A percentile compares a stretch with the other conserved stretches of the same genome.
These are phyloP conservation scores for Otolemur garnettii DNA, from an alignment of 2,113 vertebrate species.

Conservation along the genomic window DNA sequence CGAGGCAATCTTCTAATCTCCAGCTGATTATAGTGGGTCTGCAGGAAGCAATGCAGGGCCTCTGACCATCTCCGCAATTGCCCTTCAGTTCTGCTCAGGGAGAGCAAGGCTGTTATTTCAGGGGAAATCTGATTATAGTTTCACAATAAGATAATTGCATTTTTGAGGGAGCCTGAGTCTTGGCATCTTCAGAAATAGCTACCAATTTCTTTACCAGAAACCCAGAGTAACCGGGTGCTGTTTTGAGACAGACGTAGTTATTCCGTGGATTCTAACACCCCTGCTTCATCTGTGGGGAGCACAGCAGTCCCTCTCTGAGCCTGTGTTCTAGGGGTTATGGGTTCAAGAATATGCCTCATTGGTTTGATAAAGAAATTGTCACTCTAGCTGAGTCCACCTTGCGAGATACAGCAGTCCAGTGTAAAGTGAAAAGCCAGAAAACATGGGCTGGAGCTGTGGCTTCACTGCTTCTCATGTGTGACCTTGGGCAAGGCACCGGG, in stretches of 20 bases:
- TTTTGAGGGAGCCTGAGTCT: background rate
- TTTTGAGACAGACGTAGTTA: background rate
- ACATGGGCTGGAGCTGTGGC: background rate
- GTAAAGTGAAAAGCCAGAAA: background rate
- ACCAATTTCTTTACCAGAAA: background rate
- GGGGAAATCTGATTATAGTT: background rate
- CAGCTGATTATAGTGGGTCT: background rate
- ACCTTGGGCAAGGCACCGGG: background rate
- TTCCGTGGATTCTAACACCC: background rate
- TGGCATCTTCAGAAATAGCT: background rate
- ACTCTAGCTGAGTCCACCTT: background rate
- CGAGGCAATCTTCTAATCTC: too few species aligned
- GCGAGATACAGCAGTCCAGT: too few species aligned
- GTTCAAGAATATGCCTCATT: background rate
- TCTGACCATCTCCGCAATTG: background rate
- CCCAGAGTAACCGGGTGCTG: accelerated
- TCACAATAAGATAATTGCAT: background rate
- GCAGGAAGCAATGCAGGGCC: background rate
- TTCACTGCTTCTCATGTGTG: background rate
- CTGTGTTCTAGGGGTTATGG: accelerated
- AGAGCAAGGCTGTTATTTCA: background rate
- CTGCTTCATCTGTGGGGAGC: accelerated
- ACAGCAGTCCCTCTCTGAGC: background rate
- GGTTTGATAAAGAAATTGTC: background rate
- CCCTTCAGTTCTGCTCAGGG: background rate